These are phyloP conservation scores for rabbit (Oryctolagus cuniculus) DNA, from an alignment of 2,113 vertebrate species.

Conservation along the genomic window mOryCun1.1 NC_091439.1:8399501-8400000, in stretches of 20 bases:
- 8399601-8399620: not conserved
- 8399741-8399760: not conserved
- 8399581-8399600: not conserved
- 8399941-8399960: not conserved
- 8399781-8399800: not conserved
- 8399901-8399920: not conserved
- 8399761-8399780: not conserved
- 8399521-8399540: too few species aligned
- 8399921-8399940: not conserved
- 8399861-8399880: not conserved
- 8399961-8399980: not conserved
- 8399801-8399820: not conserved
- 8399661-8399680: not conserved
- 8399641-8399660: not conserved
- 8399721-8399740: not conserved
- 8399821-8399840: not conserved
- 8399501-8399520: too few species aligned
- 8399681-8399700: not conserved
- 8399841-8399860: not conserved
- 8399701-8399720: not conserved
- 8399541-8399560: too few species aligned
- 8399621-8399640: not conserved
- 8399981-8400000: not conserved
- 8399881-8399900: not conserved
- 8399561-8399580: too few species aligned